Evolutionary conservation across 1,140 invertebrate species (phyloP).

Genomic region (Heliothis virescens): DNA sequence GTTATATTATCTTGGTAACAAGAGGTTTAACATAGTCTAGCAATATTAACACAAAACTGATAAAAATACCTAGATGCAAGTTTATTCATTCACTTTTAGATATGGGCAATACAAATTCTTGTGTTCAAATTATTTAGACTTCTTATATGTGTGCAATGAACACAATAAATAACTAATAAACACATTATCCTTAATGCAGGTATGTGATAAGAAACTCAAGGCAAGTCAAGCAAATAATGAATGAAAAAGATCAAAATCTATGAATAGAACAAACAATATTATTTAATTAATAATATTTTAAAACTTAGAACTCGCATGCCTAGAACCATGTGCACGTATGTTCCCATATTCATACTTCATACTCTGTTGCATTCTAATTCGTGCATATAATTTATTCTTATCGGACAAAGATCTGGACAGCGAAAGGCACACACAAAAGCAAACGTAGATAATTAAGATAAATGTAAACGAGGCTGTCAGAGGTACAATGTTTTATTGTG

Average conservation of each 20-base stretch:
- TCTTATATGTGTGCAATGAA: too few species aligned
- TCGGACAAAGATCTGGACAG: constrained; percentile 17
- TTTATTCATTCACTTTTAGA: too few species aligned
- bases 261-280: background rate
- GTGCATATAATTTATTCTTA: constrained; percentile 23
- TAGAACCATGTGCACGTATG: background rate
- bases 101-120: too few species aligned
- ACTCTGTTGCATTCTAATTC: constrained; percentile 19
- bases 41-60: too few species aligned
- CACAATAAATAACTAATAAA: too few species aligned
- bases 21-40: too few species aligned
- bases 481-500: constrained; percentile 55
- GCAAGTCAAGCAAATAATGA: constrained; percentile 39
- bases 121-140: too few species aligned
- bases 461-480: constrained; percentile 55
- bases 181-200: background rate
- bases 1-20: too few species aligned
- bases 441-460: constrained; percentile 34
- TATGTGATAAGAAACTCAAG: constrained; percentile 11
- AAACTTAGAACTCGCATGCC: background rate
- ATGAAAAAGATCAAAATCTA: constrained; percentile 1
- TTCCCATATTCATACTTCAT: background rate
- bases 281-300: background rate
- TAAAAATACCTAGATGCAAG: too few species aligned
- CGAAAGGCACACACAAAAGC: constrained; percentile 24